Evolutionary conservation across 2,113 vertebrate species (phyloP).

Genomic region (Cyanoliseus patagonus): DNA sequence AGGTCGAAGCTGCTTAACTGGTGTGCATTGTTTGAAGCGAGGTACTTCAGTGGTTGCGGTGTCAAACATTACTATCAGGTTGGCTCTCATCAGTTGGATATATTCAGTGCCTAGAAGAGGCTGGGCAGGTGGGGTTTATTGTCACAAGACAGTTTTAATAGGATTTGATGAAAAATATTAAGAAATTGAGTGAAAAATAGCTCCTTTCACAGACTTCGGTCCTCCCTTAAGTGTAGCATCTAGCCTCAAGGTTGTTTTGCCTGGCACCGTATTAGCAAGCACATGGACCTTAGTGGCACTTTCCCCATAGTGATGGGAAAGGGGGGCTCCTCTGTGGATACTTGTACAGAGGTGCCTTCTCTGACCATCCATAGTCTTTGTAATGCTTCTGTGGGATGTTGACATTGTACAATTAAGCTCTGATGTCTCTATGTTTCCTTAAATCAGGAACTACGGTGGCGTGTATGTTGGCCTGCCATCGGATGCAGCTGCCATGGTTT

Average conservation of each 20-base stretch:
- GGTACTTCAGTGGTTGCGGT: background rate
- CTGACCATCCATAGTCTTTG: background rate
- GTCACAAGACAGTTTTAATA: background rate
- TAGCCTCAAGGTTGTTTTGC: background rate
- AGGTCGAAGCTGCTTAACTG: background rate
- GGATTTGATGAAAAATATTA: background rate
- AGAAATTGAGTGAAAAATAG: background rate
- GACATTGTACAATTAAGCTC: background rate
- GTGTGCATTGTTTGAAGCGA: background rate
- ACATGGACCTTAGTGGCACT: background rate
- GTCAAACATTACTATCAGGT: background rate
- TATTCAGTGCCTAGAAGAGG: background rate
- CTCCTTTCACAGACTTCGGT: background rate
- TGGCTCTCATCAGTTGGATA: background rate
- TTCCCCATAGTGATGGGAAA: background rate
- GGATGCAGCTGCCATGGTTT: slow-evolving; percentile 78
- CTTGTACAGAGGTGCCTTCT: background rate
- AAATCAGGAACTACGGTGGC: slow-evolving; percentile 89
- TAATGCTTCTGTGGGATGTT: background rate
- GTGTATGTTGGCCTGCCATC: slow-evolving; percentile 92
- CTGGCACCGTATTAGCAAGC: background rate
- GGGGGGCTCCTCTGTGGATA: background rate
- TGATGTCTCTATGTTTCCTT: background rate
- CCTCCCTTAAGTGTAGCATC: background rate
- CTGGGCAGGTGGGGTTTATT: background rate